These are phyloP conservation scores for Nematopogon swammerdamellus DNA, from an alignment of 2,888 invertebrate species.

Conservation along the genomic window DNA sequence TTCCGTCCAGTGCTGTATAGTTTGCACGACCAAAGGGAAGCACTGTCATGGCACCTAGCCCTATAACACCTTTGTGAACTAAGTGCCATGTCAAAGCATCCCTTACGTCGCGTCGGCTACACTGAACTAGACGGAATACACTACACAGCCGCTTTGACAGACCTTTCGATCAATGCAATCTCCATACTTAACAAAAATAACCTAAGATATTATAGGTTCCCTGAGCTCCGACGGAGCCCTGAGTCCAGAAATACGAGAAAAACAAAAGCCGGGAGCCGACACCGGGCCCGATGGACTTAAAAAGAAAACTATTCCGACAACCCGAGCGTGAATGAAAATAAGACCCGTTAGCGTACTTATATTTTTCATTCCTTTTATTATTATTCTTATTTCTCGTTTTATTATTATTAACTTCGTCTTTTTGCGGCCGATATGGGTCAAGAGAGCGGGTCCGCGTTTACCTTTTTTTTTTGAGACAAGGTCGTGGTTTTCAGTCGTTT, in stretches of 20 bases:
- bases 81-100: no score
- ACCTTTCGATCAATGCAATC: no score
- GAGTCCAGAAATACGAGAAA: constrained; percentile 9
- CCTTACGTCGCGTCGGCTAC: no score
- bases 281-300: constrained; percentile 20
- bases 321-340: constrained; percentile 52
- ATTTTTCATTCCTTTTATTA: constrained; percentile 36
- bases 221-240: constrained; percentile 8
- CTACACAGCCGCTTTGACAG: no score
- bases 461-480: constrained; percentile 47
- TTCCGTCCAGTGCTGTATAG: no score
- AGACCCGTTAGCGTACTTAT: constrained; percentile 16
- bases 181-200: no score
- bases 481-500: constrained; percentile 26
- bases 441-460: constrained; percentile 35
- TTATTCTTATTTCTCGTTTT: constrained; percentile 44
- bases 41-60: no score
- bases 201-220: no score
- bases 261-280: not conserved
- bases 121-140: no score
- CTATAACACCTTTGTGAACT: no score
- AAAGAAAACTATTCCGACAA: constrained; percentile 48
- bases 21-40: no score
- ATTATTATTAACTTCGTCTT: constrained; percentile 46
- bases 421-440: constrained; percentile 45